These are phyloP conservation scores for Pipra filicauda DNA, from an alignment of 2,113 vertebrate species.

Conservation along the genomic window DNA sequence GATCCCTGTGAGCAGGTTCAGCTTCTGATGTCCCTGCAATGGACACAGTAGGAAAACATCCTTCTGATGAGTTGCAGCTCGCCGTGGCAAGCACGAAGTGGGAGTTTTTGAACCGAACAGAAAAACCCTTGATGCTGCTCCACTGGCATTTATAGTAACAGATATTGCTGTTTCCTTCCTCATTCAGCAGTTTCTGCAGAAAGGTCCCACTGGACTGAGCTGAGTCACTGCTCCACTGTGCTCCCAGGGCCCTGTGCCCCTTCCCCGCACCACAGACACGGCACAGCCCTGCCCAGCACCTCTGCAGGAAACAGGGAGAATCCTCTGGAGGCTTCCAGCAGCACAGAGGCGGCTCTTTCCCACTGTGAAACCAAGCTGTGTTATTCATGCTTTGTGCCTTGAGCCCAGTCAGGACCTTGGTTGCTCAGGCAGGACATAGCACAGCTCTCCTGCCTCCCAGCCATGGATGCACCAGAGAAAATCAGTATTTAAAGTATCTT, in stretches of 20 bases:
- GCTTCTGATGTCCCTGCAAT: accelerated
- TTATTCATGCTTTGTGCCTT: neutral
- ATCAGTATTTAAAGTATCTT: neutral
- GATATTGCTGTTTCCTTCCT: constrained; percentile 29
- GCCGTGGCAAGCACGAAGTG: accelerated
- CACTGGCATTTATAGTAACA: neutral
- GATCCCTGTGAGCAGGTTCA: neutral
- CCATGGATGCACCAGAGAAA: neutral
- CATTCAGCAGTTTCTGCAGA: constrained; percentile 19
- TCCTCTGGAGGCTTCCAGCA: neutral
- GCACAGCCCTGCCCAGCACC: neutral
- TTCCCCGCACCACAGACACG: accelerated
- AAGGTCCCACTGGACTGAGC: neutral
- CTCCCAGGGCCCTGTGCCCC: neutral
- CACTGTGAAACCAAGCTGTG: neutral
- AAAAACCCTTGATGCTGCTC: neutral
- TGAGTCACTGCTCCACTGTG: neutral
- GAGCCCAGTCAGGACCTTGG: neutral
- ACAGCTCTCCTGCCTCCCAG: neutral
- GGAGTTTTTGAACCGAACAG: neutral
- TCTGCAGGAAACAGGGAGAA: neutral
- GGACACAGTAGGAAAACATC: neutral
- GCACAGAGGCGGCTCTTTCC: neutral
- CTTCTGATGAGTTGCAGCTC: neutral
- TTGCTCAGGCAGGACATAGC: neutral